A percentile compares a stretch with the other conserved stretches of the same genome.
Conservation (phyloP, 2,888 invertebrate genomes). For the Tanytarsus gracilentus region DNA sequence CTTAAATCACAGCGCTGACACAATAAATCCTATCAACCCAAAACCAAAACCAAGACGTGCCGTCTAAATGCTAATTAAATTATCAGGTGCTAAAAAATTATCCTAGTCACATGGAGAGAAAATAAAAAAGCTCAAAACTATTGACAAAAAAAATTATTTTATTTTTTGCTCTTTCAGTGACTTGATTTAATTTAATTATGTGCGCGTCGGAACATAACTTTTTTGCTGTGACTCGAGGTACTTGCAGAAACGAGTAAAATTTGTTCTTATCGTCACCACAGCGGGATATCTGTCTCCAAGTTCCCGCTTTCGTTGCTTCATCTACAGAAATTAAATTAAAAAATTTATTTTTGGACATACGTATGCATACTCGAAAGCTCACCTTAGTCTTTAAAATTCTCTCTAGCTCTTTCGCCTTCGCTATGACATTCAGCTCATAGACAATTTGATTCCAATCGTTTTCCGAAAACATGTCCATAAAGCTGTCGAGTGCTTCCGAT, state of each 20-base stretch:
- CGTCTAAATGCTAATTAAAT: neutral
- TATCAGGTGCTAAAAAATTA: neutral
- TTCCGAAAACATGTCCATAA: slow-evolving; percentile 69
- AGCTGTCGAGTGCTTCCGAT: slow-evolving; percentile 63
- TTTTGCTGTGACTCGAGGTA: slow-evolving; percentile 43
- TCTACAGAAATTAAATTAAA: slow-evolving; percentile 41
- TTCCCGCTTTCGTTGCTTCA: slow-evolving; percentile 54
- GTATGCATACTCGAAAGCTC: neutral
- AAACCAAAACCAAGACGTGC: slow-evolving; percentile 41
- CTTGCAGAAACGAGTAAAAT: slow-evolving; percentile 61
- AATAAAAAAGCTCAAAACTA: neutral
- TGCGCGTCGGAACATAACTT: slow-evolving; percentile 4
- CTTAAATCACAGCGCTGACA: too few species aligned
- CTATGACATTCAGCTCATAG: slow-evolving; percentile 52
- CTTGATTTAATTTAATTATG: neutral
- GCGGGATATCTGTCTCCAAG: slow-evolving; percentile 59
- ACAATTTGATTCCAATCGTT: slow-evolving; percentile 61
- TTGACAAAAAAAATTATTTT: neutral
- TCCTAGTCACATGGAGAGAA: too few species aligned
- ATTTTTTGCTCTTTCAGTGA: neutral
- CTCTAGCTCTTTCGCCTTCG: slow-evolving; percentile 50
- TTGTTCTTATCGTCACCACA: slow-evolving; percentile 60
- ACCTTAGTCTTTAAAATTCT: slow-evolving; percentile 60
- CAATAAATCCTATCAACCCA: slow-evolving; percentile 37
- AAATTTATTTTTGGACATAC: neutral